Base-by-base conservation (phyloP, 1,140 invertebrate species). In the Diploscapter pachys region DNA sequence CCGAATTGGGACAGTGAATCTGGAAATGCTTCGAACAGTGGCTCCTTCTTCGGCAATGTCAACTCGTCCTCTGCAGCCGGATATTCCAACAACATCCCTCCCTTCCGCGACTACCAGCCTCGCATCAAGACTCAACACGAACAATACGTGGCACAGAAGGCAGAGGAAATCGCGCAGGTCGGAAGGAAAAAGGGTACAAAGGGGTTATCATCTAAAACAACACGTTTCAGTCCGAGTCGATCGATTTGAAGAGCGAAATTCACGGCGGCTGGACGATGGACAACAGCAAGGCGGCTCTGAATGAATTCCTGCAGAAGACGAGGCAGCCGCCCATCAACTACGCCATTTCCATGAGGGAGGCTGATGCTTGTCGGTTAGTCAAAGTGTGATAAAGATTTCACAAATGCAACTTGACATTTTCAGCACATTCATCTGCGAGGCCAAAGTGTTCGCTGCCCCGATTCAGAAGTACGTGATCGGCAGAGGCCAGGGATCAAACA, bases 401-500 rank as follows among this genome's bases (percentile, higher is more conserved):
- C 13, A 31, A 31, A 31, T 31, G 31, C 1, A 31, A 31, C 1
- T 31, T 31, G 31, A 31, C 31, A 31, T 9, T 53, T 59, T 2
- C 3, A 4, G 3, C 8, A 3, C 50, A 2, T 61, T 9, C 50
- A 63, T 5, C 8, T 53, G 4, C 4, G 56, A 3, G 4, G 50
- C 50, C 13, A 8, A 6, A 2, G 6, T 57, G 3, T 72, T 63
- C 31, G 55, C 51, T 55, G 59, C 4, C 11, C 59, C 56, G 3
- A 64, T 55, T 11, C 61, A 63, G 55, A 31, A 11, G 9, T 31
- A 59, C 57, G 31, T 92, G 51, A 91, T 90, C 75, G 94, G 92
- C 0, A 88, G 92, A 73, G 95, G 98, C 87, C 92, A 92, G 67
- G 95, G 93, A 2, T 97, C 94, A 0, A 98, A 95, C 83, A 98